Base-by-base conservation (phyloP, 2,113 vertebrate species). In the Tympanuchus pallidicinctus region DNA sequence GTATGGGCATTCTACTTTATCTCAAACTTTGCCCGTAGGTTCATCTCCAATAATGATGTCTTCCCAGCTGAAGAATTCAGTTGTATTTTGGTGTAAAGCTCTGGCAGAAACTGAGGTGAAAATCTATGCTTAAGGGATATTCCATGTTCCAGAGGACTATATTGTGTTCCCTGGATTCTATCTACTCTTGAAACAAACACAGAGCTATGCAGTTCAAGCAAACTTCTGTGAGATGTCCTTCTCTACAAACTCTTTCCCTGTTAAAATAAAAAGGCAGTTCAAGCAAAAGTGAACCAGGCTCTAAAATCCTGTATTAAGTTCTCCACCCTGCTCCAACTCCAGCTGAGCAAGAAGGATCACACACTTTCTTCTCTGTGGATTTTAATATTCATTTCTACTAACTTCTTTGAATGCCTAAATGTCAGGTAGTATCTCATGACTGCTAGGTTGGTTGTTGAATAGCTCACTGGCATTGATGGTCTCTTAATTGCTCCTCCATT, bases 161-260 rank as follows among this genome's bases (percentile, higher is more conserved):
- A 12, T 1, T 73, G 24, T 60, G 75, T 36, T 75, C 3, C n/a
- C 64, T 59, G 30, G 36, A 57, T n/a, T n/a, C 54, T n/a, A 9
- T 30, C 15, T 78, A 43, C 14, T 24, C 16, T 42, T 82, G 32
- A 69, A 48, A 9, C 4, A 7, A 66, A 8, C 2, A 43, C 6
- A 38, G 24, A 63, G 10, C 45, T 65, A 22, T 17, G 11, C 2
- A 60, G 8, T 11, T 67, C 11, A 22, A 78, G 6, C 2, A 84
- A 71, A 88, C 6, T 43, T 36, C 10, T 67, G 11, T 38, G 57
- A 59, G 15, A 56, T 4, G 34, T 43, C 9, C 6, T 77, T n/a
- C 32, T 34, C 11, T 42, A 0, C 6, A 34, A 67, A 8, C 2
- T 38, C 8, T 2, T 72, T 5, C 19, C 12, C 50, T 6, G 5